Conservation (phyloP, 1,140 invertebrate genomes). For the Gryllus bimaculatus region DNA sequence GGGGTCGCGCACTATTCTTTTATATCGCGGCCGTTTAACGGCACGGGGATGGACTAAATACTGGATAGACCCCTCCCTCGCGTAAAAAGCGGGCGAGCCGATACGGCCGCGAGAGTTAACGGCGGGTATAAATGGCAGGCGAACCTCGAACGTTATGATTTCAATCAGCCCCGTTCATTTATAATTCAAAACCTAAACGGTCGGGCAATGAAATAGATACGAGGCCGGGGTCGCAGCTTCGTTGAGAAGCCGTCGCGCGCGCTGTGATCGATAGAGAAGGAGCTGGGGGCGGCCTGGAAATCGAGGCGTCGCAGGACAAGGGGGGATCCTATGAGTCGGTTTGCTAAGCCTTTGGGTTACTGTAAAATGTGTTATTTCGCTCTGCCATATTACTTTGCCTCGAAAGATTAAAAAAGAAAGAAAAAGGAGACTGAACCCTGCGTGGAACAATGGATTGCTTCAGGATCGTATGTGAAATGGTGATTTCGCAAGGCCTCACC, state of each 20-base stretch:
- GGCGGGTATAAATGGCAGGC: background rate
- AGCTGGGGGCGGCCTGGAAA: background rate
- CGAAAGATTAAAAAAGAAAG: too few relatives aligned
- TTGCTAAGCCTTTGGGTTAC: background rate
- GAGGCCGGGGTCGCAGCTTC: background rate
- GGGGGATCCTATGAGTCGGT: background rate
- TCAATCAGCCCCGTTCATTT: slow-evolving; percentile 3
- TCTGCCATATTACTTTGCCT: too few relatives aligned
- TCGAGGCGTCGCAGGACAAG: background rate
- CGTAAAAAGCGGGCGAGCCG: background rate
- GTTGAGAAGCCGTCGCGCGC: background rate
- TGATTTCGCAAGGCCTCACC: too few relatives aligned
- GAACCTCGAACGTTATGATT: background rate
- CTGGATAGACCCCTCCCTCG: background rate
- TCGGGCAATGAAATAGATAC: slow-evolving; percentile 1
- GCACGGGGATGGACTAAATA: background rate
- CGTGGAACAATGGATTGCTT: too few relatives aligned
- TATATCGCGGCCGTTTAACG: background rate
- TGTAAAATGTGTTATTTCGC: background rate
- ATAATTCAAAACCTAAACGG: slow-evolving; percentile 5
- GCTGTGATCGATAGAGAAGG: slow-evolving; percentile 7
- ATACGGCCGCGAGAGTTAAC: background rate
- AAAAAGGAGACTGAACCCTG: too few relatives aligned
- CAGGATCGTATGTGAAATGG: too few relatives aligned
- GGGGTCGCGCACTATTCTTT: background rate